Conservation (phyloP, 2,888 invertebrate species). For the Volucella inflata region DNA sequence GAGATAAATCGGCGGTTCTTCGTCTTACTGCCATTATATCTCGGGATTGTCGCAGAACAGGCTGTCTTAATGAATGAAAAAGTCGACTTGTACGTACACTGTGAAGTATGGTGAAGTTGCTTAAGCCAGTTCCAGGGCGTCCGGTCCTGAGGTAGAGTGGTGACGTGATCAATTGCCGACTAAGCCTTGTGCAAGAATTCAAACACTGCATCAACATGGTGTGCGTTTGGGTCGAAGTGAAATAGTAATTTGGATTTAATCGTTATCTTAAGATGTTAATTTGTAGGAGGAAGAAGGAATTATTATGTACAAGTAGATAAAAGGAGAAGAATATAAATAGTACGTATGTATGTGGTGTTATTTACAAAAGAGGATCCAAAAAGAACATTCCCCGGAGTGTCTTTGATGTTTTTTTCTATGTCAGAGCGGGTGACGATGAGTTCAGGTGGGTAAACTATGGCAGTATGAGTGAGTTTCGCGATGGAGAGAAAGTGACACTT, state of each 20-base stretch:
- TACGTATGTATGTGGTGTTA: slow-evolving; percentile 58
- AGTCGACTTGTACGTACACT: slow-evolving; percentile 40
- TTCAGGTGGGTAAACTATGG: slow-evolving; percentile 34
- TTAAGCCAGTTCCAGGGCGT: slow-evolving; percentile 20
- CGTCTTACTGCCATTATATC: slow-evolving; percentile 59
- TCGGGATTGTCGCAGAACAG: slow-evolving; percentile 31
- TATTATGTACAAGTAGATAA: slow-evolving; percentile 63
- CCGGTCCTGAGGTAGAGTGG: slow-evolving; percentile 69
- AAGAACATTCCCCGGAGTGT: slow-evolving; percentile 45
- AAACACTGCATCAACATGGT: slow-evolving; percentile 74
- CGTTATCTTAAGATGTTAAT: slow-evolving; percentile 66
- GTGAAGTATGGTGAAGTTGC: slow-evolving; percentile 44
- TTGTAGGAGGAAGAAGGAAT: slow-evolving; percentile 69
- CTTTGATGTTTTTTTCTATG: slow-evolving; percentile 1
- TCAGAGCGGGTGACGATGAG: slow-evolving; percentile 20
- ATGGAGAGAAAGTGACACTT: slow-evolving; percentile 59
- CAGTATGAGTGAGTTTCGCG: slow-evolving; percentile 42
- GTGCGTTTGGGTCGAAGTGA: slow-evolving; percentile 69
- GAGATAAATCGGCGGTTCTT: slow-evolving; percentile 37
- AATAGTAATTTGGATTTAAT: slow-evolving; percentile 69
- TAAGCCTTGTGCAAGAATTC: slow-evolving; percentile 69
- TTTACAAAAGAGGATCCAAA: slow-evolving; percentile 69
- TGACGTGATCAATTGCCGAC: slow-evolving; percentile 74
- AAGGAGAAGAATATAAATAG: slow-evolving; percentile 50
- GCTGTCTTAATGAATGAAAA: slow-evolving; percentile 45